These are phyloP conservation scores for Parotocinclus haroldoi DNA, from an alignment of 2,797 vertebrate genomes.

Conservation along the genomic window DNA sequence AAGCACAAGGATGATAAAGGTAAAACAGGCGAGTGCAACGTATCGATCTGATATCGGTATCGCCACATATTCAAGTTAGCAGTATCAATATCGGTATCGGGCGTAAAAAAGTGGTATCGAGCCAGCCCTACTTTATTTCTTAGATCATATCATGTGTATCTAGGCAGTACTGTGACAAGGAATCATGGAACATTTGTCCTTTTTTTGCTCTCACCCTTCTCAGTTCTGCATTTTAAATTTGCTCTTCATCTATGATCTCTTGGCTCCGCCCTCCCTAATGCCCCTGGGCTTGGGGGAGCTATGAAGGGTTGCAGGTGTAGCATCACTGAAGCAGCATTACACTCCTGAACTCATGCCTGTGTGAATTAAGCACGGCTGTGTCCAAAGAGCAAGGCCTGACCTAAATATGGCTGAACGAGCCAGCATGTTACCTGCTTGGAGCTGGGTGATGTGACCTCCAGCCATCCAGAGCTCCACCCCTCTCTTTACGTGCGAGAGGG, in stretches of 20 bases:
- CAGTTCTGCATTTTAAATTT: not conserved
- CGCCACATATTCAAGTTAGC: too few relatives aligned
- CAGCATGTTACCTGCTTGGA: conserved; percentile 94
- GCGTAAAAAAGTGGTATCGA: too few relatives aligned
- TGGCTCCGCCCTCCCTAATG: not conserved
- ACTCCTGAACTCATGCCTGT: conserved; percentile 71
- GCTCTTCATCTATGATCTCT: not conserved
- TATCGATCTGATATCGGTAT: too few relatives aligned
- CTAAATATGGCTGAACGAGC: conserved; percentile 98
- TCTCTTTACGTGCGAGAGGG: conserved; percentile 80
- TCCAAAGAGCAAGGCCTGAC: conserved; percentile 84
- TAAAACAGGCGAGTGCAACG: too few relatives aligned
- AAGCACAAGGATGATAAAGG: too few relatives aligned
- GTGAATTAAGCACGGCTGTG: conserved; percentile 76
- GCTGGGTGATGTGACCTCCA: conserved; percentile 60
- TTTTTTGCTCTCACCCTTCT: too few relatives aligned
- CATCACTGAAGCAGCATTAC: conserved; percentile 52
- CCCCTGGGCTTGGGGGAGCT: conserved; percentile 32
- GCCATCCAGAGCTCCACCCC: conserved; percentile 63
- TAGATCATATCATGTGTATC: too few relatives aligned
- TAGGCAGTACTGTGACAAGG: too few relatives aligned
- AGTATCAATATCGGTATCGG: too few relatives aligned
- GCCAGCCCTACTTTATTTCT: too few relatives aligned
- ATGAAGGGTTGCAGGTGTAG: conserved; percentile 50
- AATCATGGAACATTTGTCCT: too few relatives aligned